Evolutionary conservation across 2,888 invertebrate species (phyloP).

Genomic region (Scaptomyza cyrtandrae): DNA sequence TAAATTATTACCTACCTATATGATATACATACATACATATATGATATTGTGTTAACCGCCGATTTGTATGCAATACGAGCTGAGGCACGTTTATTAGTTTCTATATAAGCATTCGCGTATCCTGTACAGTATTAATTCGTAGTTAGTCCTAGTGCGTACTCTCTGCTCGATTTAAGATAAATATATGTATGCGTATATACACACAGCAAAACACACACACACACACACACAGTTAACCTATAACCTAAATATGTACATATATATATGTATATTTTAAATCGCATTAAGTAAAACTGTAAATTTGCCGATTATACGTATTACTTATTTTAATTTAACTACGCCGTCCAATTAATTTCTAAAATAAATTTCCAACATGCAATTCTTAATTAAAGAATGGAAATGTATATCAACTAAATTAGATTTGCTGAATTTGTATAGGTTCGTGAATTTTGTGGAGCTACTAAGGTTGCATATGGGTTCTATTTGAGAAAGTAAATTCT

Average conservation of each 20-base stretch:
- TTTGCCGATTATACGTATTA: conserved; percentile 60
- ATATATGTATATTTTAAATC: conserved; percentile 12
- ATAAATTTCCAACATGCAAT: conserved; percentile 2
- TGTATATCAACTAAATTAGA: background rate
- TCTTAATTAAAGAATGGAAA: background rate
- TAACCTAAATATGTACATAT: background rate
- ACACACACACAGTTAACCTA: conserved; percentile 17
- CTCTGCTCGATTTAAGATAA: conserved; percentile 23
- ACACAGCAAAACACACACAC: conserved; percentile 5
- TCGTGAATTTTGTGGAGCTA: background rate
- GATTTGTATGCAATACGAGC: conserved; percentile 54
- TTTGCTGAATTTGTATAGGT: conserved; percentile 4
- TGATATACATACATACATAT: conserved; percentile 4
- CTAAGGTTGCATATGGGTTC: background rate
- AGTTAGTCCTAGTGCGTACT: conserved; percentile 65
- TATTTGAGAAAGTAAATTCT: too few relatives aligned
- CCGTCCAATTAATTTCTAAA: conserved; percentile 59
- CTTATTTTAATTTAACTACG: conserved; percentile 41
- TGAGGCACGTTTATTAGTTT: conserved; percentile 44
- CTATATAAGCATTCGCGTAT: conserved; percentile 42
- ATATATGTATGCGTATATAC: conserved; percentile 17
- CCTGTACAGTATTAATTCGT: conserved; percentile 77
- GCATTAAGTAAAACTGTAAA: conserved; percentile 47
- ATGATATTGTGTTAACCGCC: conserved; percentile 54
- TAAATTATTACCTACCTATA: conserved; percentile 28